Evolutionary conservation across 2,888 invertebrate genomes (phyloP).

Genomic region (Embidobia sp.): DNA sequence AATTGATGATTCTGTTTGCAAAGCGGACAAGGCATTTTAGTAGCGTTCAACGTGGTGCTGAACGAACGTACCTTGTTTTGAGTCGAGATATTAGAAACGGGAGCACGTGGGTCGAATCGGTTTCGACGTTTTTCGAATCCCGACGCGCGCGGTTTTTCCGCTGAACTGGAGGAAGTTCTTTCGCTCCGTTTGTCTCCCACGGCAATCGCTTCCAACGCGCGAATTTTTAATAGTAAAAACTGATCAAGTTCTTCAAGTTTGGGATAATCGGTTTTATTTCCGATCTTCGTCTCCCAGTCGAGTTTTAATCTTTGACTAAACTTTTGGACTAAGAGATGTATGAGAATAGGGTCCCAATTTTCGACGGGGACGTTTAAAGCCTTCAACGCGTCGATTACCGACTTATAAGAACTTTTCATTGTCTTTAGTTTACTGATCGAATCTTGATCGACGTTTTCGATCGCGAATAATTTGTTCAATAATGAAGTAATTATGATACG

Average conservation of each 20-base stretch:
- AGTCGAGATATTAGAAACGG: no score
- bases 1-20: neutral
- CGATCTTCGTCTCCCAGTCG: neutral
- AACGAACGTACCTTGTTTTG: no score
- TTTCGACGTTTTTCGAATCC: no score
- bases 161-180: neutral
- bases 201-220: neutral
- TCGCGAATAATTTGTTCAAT: neutral
- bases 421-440: neutral
- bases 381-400: neutral
- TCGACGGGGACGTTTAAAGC: neutral
- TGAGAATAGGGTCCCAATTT: neutral
- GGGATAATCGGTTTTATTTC: neutral
- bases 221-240: neutral
- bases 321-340: neutral
- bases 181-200: neutral
- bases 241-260: neutral
- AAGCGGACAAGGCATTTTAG: neutral
- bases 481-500: slow-evolving; percentile 2
- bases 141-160: no score
- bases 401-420: neutral
- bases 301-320: neutral
- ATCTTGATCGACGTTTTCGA: neutral
- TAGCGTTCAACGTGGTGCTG: neutral
- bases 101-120: no score